Base-by-base conservation (phyloP, 2,113 vertebrate genomes). In the Antennarius striatus region DNA sequence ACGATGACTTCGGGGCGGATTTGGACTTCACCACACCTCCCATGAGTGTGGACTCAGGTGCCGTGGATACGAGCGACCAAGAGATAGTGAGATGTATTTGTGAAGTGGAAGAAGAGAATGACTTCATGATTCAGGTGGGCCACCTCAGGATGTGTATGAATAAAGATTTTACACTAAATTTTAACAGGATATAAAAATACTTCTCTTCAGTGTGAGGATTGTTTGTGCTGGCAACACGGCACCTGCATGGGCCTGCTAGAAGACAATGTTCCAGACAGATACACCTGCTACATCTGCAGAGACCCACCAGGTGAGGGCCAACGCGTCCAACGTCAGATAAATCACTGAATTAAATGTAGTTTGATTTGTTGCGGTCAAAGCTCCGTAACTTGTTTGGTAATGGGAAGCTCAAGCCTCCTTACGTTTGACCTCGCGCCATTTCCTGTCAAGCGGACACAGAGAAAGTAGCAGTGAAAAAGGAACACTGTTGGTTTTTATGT, bases 121-220 rank as follows among this genome's bases (percentile, higher is more conserved):
- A 98, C 86, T 99, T 99, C 87, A 99, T 99, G 97, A 97, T 99
- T 88, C 97, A 99, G 94, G 97, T 98, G 89, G 74, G 64, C 8
- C 16, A 0, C 1, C n/a, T 45, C 40, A 42, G 6, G 22, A 22
- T 3, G 14, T 43, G 42, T 43, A 43, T 11, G 10, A 9, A 12
- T 11, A 9, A 43, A 43, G 7, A 7, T 47, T 13, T 39, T 10
- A 50, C 16, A 29, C 2, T 43, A 3, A 15, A 14, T 58, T 57
- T 53, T 29, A 14, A 17, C 30, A 4, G 12, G 7, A 10, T 63
- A 7, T 55, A 51, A 64, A 51, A 56, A 0, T 0, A 53, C 30
- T 36, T 13, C 36, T 77, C 17, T 68, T 82, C 90, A 98, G 96
- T 98, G 97, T 94, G 96, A 99, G 93, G 96, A 96, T 54, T 99